Evolutionary conservation across 2,888 invertebrate species (phyloP), one percentile per base, ranked within the genome.

Genomic region (Phortica magna): DNA sequence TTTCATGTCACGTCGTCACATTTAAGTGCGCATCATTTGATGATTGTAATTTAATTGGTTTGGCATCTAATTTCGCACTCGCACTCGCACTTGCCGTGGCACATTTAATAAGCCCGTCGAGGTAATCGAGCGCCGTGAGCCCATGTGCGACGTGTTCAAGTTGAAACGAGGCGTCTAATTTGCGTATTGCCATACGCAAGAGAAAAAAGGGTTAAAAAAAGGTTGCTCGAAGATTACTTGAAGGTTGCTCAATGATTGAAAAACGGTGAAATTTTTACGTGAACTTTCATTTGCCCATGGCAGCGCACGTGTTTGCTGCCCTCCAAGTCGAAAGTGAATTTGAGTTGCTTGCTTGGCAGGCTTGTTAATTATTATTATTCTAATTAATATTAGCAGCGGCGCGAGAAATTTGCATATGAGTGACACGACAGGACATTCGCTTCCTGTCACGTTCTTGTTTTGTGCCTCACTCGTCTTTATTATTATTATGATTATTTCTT

Each of bases 301-400:
- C 17, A 64, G 31, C 64, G 59, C 73, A 61, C 48, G 72, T 57
- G 61, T 41, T 71, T 12, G 22, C 31, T 55, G 17, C 53, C 48
- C 9, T 12, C 0, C 17, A 10, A 22, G 5, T 22, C 17, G 22
- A 61, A 7, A 61, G 22, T 22, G 31, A 41, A 41, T 65, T 65
- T 7, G 14, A 10, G 65, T 6, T 10, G 53, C 74, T 17, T 68
- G 43, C 57, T n/a, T 67, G 68, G 48, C 53, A 41, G 55, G 81
- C 81, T 87, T 87, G 84, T 87, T 87, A 87, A 88, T 87, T 87
- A 88, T 87, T 87, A 88, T 87, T 85, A 88, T 87, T 87, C 88
- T 87, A 87, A 87, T 87, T 87, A 87, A 84, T 85, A 87, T 78
- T 78, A 71, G 41, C 80, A 78, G 83, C 53, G 7, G 59, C 6